Conservation (phyloP, 1,140 invertebrate species). For the Andrena cerasifolii region DNA sequence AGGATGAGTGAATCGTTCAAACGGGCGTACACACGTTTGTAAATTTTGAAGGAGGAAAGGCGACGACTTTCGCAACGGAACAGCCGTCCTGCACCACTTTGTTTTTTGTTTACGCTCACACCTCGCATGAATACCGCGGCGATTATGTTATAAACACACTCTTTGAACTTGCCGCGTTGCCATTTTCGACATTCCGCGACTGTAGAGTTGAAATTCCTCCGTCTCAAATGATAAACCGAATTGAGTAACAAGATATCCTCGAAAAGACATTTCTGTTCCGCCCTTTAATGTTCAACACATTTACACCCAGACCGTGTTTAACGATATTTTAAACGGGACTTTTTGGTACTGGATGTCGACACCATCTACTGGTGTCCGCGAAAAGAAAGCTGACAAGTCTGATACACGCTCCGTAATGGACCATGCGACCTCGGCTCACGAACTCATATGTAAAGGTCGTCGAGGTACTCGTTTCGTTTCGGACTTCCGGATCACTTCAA, state of each 20-base stretch:
- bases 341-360: background rate
- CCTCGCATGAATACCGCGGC: background rate
- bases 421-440: slow-evolving; percentile 10
- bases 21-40: background rate
- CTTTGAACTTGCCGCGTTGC: background rate
- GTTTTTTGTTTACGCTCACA: slow-evolving; percentile 8
- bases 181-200: background rate
- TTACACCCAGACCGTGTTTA: background rate
- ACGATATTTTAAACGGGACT: background rate
- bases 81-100: slow-evolving; percentile 42
- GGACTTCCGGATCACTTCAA: slow-evolving; percentile 33
- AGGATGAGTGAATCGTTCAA: slow-evolving; percentile 15
- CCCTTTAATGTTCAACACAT: background rate
- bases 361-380: too few species aligned
- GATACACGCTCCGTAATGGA: slow-evolving; percentile 12
- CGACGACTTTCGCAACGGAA: slow-evolving; percentile 18
- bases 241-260: slow-evolving; percentile 7
- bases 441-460: slow-evolving; percentile 18
- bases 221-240: slow-evolving; percentile 8
- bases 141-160: slow-evolving; percentile 32
- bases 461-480: slow-evolving; percentile 35
- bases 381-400: slow-evolving; percentile 16
- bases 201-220: background rate
- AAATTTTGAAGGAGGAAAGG: background rate
- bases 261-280: background rate